Evolutionary conservation across 2,888 invertebrate genomes (phyloP), one percentile per base, ranked within the genome.

Genomic region (Hesperia comma): DNA sequence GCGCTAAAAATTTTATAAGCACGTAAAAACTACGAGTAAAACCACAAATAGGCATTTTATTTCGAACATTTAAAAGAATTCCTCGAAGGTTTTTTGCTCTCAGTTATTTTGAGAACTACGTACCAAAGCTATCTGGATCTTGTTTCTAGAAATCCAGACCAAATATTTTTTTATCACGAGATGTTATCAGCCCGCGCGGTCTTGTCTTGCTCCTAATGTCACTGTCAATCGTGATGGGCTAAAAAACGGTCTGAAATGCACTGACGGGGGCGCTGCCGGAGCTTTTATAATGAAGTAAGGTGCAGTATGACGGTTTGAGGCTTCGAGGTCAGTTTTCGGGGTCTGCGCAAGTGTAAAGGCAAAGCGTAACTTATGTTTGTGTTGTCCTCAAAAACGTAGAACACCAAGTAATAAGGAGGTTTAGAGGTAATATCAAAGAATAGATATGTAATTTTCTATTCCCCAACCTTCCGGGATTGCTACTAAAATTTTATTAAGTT

Each of bases 141-240:
- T 51, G 51, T 43, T 41, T 19, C 58, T 58, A 58, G 58, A 58
- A 51, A 14, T 26, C 21, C 51, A 51, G 51, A 51, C 58, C 58
- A 58, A 58, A 58, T 26, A 46, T 58, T 43, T 58, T 43, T 46
- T 21, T 46, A 15, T 19, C 14, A 43, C 54, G 21, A 54, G 54
- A 54, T 54, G 33, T 54, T 54, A 54, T 54, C 54, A 26, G 54
- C 15, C n/a, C 14, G 12, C 21, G 21, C 33, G 53, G 32, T 32
- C 26, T 53, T 32, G 6, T 53, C 14, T 6, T 53, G 32, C 32
- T n/a, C 32, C 53, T 53, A 26, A 32, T 53, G 26, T 53, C 53
- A 32, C 53, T 53, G 53, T 53, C 53, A 53, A n/a, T 53, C 26
- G 21, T 53, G 53, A 26, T 32, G 53, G 0, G 7, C 17, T 46